Evolutionary conservation across 2,113 vertebrate species (phyloP).

Genomic region (Athene noctua): DNA sequence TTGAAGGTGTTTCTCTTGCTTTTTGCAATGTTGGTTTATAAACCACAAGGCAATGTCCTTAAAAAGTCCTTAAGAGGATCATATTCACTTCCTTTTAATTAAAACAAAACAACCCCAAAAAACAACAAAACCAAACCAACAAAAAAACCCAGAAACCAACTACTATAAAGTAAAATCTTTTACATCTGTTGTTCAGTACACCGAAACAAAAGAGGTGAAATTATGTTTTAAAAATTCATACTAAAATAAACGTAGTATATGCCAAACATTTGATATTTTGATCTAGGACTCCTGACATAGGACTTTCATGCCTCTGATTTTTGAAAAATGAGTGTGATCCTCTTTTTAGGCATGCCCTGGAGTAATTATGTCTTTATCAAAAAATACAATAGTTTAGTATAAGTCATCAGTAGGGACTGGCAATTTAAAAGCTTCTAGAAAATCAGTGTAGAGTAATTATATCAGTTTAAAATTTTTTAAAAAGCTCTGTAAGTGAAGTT

Average conservation of each 20-base stretch:
- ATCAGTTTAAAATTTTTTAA: background rate
- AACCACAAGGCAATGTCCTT: background rate
- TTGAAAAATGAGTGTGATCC: background rate
- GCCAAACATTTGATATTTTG: background rate
- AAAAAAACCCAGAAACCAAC: too few relatives aligned
- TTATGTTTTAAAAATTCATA: background rate
- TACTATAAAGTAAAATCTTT: background rate
- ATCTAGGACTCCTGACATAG: background rate
- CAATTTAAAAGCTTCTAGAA: background rate
- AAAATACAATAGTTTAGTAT: background rate
- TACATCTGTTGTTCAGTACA: background rate
- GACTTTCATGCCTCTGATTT: background rate
- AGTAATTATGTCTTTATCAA: background rate
- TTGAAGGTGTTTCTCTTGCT: background rate
- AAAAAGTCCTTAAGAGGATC: background rate
- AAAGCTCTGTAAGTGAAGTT: background rate
- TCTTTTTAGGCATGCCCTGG: background rate
- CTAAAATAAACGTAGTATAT: background rate
- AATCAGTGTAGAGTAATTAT: background rate
- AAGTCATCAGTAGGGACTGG: background rate
- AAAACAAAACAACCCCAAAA: background rate
- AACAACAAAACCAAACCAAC: too few relatives aligned
- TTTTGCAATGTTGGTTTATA: background rate
- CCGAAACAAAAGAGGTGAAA: background rate
- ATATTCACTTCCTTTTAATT: background rate